A percentile compares a stretch with the other conserved stretches of the same genome.
These are phyloP conservation scores for Drosophila rhopaloa DNA, from an alignment of 1,140 invertebrate species.

Conservation along the genomic window DNA sequence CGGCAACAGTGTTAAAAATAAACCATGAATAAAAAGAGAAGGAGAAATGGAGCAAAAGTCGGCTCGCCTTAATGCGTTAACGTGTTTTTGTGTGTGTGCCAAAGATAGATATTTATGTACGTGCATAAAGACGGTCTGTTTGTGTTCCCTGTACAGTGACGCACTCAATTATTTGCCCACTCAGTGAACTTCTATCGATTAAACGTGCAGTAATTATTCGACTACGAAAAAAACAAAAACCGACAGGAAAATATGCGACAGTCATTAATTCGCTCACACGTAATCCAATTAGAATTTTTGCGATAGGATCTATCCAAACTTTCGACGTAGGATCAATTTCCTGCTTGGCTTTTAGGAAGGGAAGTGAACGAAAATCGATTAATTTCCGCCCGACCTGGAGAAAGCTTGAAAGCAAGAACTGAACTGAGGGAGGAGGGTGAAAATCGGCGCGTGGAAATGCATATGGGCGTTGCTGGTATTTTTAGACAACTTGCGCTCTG, in stretches of 20 bases:
- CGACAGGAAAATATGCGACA: constrained; percentile 9
- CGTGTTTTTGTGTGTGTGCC: constrained; percentile 28
- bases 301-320: constrained; percentile 35
- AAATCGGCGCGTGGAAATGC: constrained; percentile 21
- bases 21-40: constrained; percentile 75
- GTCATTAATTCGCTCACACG: constrained; percentile 19
- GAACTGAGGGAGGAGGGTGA: background rate
- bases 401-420: constrained; percentile 28
- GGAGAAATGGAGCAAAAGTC: constrained; percentile 48
- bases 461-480: constrained; percentile 46
- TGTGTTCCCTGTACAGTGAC: constrained; percentile 32
- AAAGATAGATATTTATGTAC: constrained; percentile 49
- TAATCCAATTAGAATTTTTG: constrained; percentile 26
- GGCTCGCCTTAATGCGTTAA: constrained; percentile 19
- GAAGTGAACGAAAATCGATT: constrained; percentile 40
- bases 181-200: constrained; percentile 39
- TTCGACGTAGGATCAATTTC: constrained; percentile 41
- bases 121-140: constrained; percentile 16
- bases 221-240: constrained; percentile 3
- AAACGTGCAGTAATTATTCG: constrained; percentile 31
- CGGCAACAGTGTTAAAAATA: constrained; percentile 75
- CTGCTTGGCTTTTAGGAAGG: constrained; percentile 6
- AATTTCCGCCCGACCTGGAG: constrained; percentile 43
- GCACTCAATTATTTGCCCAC: constrained; percentile 39
- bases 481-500: constrained; percentile 41